These are phyloP conservation scores for Drosophila tropicalis DNA, from an alignment of 1,140 invertebrate species.

Conservation along the genomic window DNA sequence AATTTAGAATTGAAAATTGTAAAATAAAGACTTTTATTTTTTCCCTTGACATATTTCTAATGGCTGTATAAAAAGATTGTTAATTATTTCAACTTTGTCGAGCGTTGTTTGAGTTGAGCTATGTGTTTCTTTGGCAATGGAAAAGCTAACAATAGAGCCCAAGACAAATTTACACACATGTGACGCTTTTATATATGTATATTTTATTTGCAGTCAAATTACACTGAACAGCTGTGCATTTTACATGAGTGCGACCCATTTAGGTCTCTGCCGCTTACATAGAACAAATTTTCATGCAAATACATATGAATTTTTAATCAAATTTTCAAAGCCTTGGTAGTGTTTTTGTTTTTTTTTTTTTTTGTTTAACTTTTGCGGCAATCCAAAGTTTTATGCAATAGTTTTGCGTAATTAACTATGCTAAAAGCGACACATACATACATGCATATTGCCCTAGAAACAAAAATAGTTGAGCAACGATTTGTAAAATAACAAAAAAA, in stretches of 20 bases:
- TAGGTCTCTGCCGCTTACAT: conserved; percentile 4
- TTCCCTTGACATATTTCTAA: no score
- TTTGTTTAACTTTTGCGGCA: conserved; percentile 49
- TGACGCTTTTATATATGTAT: conserved; percentile 60
- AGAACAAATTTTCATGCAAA: conserved; percentile 73
- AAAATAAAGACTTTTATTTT: no score
- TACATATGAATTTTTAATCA: conserved; percentile 82
- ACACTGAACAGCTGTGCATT: conserved; percentile 76
- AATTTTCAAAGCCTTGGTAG: conserved; percentile 41
- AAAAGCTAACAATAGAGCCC: conserved; percentile 56
- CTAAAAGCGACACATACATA: conserved; percentile 37
- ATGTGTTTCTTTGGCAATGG: conserved; percentile 31
- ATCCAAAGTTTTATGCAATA: conserved; percentile 56
- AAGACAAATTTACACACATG: conserved; percentile 57
- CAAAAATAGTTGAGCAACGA: conserved; percentile 31
- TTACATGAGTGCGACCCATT: conserved; percentile 62
- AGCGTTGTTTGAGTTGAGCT: conserved; percentile 73
- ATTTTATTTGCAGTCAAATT: conserved; percentile 82
- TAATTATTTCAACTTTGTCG: conserved; percentile 73
- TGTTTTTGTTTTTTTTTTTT: not conserved
- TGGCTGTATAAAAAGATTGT: no score
- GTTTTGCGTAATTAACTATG: conserved; percentile 75
- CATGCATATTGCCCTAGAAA: conserved; percentile 29
- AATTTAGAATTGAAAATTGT: no score
- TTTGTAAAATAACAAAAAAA: conserved; percentile 47